Evolutionary conservation across 2,797 vertebrate genomes (phyloP), one percentile per base, ranked within the genome.

Genomic region (Lutjanus campechanus): DNA sequence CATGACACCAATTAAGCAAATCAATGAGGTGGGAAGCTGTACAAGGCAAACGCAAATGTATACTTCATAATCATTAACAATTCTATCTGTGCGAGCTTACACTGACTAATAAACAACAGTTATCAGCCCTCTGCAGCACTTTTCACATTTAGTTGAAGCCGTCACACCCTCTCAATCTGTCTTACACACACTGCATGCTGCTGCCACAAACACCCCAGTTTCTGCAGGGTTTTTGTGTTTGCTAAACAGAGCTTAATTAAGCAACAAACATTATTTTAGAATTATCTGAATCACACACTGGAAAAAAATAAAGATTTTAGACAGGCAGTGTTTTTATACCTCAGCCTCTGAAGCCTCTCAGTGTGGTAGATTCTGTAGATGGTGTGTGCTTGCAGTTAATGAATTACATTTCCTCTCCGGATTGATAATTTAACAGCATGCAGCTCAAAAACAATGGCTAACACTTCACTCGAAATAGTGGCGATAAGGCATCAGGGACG

Each of bases 1-100:
- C 43, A 20, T 77, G 80, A 86, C 79, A 73, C 64, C 61, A 88
- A 85, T 88, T 84, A 87, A 63, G 15, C 13, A 61, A 81, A 61
- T 75, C 73, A 79, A 53, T 69, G 76, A 85, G 69, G 67, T 55
- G 56, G 53, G 55, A 79, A 59, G 75, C 40, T 54, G 47, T 81
- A 66, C 64, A 69, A 77, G 66, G 47, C 53, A 56, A 55, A 84
- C 7, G 8, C 62, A 83, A 69, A 61, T 54, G 25, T 25, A 49
- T 16, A 69, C 44, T 50, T 79, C 17, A 69, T 65, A 47, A 80
- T 79, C 53, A 71, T 83, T 71, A 77, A 63, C 63, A 58, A 20
- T 41, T 51, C 51, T 55, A 61, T 70, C 54, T 74, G n/a, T 61
- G 17, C 25, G 58, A 85, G 41, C 46, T 55, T 9, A 51, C 12